Evolutionary conservation across 2,113 vertebrate species (phyloP).

Genomic region (Pseudorasbora parva): DNA sequence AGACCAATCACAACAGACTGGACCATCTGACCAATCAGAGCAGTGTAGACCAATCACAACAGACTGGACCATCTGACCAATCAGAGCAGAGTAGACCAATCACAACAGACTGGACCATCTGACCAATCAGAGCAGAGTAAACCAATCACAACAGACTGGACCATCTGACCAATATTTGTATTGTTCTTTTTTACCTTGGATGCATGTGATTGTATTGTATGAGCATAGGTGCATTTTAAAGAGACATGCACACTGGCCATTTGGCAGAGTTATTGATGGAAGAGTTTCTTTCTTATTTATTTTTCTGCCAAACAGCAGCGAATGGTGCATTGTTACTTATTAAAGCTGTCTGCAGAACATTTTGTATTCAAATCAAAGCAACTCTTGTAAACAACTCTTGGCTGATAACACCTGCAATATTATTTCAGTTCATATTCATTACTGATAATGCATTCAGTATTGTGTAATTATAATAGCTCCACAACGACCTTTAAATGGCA

Average conservation of each 20-base stretch:
- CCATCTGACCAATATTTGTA: too few species aligned
- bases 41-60: too few species aligned
- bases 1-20: too few species aligned
- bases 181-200: too few species aligned
- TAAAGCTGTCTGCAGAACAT: constrained; percentile 41
- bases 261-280: background rate
- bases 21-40: too few species aligned
- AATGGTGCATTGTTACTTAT: constrained; percentile 24
- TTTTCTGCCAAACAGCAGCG: constrained; percentile 11
- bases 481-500: background rate
- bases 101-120: too few species aligned
- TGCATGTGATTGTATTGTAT: too few species aligned
- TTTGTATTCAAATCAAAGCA: constrained; percentile 54
- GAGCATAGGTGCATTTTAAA: too few species aligned
- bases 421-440: constrained; percentile 9
- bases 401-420: constrained; percentile 1
- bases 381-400: constrained; percentile 6
- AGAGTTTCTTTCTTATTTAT: background rate
- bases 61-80: too few species aligned
- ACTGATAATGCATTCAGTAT: constrained; percentile 19
- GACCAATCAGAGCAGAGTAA: too few species aligned
- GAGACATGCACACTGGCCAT: background rate
- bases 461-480: background rate
- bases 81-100: too few species aligned
- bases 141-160: too few species aligned